Evolutionary conservation across 1,140 invertebrate species (phyloP).

Genomic region (Spodoptera litura): DNA sequence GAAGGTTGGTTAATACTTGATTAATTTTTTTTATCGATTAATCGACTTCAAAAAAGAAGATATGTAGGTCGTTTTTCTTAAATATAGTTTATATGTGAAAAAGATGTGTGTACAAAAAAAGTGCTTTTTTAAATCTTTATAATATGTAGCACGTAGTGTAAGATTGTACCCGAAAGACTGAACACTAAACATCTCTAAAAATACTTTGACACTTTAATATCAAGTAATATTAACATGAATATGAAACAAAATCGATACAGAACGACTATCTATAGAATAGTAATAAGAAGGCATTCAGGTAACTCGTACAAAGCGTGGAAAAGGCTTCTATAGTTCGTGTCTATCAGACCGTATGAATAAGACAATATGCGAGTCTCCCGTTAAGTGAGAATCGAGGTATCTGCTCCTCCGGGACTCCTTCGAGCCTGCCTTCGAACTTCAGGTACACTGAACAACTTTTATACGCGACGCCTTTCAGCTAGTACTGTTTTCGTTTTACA

Average conservation of each 20-base stretch:
- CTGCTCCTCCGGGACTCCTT: slow-evolving; percentile 20
- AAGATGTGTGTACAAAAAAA: too few species aligned
- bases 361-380: slow-evolving; percentile 39
- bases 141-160: too few species aligned
- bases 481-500: slow-evolving; percentile 14
- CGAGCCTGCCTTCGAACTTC: background rate
- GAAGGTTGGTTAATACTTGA: too few species aligned
- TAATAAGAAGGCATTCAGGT: slow-evolving; percentile 30
- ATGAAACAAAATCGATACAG: background rate
- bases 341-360: slow-evolving; percentile 44
- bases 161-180: too few species aligned
- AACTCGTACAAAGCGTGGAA: background rate
- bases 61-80: too few species aligned
- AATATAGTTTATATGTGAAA: too few species aligned
- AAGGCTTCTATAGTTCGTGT: slow-evolving; percentile 26
- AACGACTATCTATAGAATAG: slow-evolving; percentile 12
- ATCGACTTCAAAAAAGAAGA: too few species aligned
- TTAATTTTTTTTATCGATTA: too few species aligned
- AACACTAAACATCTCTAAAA: too few species aligned
- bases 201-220: background rate
- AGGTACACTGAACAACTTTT: slow-evolving; percentile 12
- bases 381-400: slow-evolving; percentile 45
- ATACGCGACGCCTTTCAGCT: slow-evolving; percentile 3
- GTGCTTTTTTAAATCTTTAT: too few species aligned
- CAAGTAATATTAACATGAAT: background rate